Percentiles rank a stretch among this genome's conserved stretches.
These are phyloP conservation scores for Wasmannia auropunctata DNA, from an alignment of 1,140 invertebrate species.

Conservation along the genomic window DNA sequence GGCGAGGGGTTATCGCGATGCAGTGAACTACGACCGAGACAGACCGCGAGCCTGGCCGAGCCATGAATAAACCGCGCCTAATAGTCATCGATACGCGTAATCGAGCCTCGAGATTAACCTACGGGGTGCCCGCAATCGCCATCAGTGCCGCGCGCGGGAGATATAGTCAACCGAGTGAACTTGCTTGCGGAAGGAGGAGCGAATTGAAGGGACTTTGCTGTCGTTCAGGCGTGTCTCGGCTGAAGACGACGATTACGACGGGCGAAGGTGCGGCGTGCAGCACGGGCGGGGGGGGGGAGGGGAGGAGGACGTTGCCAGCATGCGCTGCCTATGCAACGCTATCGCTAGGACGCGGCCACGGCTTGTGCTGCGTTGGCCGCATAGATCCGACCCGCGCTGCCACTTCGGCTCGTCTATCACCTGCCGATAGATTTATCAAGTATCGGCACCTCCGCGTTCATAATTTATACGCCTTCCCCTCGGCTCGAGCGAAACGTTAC, in stretches of 20 bases:
- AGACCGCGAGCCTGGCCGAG: neutral
- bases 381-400: slow-evolving; percentile 55
- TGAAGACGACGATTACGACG: slow-evolving; percentile 61
- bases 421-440: slow-evolving; percentile 79
- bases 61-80: slow-evolving; percentile 47
- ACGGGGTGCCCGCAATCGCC: slow-evolving; percentile 40
- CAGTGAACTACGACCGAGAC: slow-evolving; percentile 44
- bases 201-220: slow-evolving; percentile 24
- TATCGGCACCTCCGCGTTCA: slow-evolving; percentile 78
- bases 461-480: slow-evolving; percentile 76
- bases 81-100: slow-evolving; percentile 54
- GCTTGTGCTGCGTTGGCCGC: too few species aligned
- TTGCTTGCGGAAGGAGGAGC: slow-evolving; percentile 14
- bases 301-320: slow-evolving; percentile 36
- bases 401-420: slow-evolving; percentile 79
- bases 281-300: too few species aligned
- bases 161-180: neutral
- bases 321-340: slow-evolving; percentile 37
- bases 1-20: slow-evolving; percentile 41
- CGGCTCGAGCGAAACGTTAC: slow-evolving; percentile 42
- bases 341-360: slow-evolving; percentile 3
- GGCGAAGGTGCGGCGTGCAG: slow-evolving; percentile 62
- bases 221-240: slow-evolving; percentile 55
- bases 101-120: slow-evolving; percentile 38
- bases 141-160: neutral